A percentile compares a stretch with the other conserved stretches of the same genome.
These are phyloP conservation scores for Leptodactylus fuscus DNA, from an alignment of 2,113 vertebrate species.

Conservation along the genomic window DNA sequence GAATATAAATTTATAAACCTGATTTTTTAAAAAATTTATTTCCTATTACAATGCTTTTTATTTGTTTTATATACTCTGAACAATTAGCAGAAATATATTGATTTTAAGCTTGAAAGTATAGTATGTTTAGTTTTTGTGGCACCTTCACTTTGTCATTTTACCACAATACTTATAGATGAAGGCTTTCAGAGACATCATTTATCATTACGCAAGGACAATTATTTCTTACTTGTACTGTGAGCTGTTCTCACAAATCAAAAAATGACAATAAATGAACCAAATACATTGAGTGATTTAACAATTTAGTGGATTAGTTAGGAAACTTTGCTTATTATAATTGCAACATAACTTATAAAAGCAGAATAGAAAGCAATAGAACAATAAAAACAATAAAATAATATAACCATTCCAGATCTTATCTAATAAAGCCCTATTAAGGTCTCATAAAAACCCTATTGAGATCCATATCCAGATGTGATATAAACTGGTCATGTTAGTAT, in stretches of 20 bases:
- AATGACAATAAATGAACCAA: not conserved
- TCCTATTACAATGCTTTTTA: too few species aligned
- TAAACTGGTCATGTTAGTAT: not conserved
- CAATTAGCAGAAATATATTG: too few species aligned
- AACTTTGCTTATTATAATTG: constrained; percentile 1
- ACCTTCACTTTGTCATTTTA: not conserved
- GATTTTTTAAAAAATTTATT: too few species aligned
- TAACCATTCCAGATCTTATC: not conserved
- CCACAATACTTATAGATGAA: not conserved
- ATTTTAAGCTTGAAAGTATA: not conserved
- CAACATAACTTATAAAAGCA: too few species aligned
- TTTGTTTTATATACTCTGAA: too few species aligned
- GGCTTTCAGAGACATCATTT: not conserved
- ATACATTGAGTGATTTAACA: not conserved
- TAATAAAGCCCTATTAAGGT: not conserved
- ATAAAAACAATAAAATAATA: constrained; percentile 24
- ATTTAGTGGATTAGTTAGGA: not conserved
- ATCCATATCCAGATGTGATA: not conserved
- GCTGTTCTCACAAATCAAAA: not conserved
- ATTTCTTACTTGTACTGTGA: not conserved
- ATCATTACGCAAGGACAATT: not conserved
- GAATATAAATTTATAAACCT: too few species aligned
- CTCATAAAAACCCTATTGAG: not conserved
- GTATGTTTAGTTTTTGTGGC: not conserved
- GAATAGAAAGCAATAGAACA: too few species aligned